These are phyloP conservation scores for Hippocampus abdominalis DNA, from an alignment of 2,113 vertebrate genomes.

Conservation along the genomic window DNA sequence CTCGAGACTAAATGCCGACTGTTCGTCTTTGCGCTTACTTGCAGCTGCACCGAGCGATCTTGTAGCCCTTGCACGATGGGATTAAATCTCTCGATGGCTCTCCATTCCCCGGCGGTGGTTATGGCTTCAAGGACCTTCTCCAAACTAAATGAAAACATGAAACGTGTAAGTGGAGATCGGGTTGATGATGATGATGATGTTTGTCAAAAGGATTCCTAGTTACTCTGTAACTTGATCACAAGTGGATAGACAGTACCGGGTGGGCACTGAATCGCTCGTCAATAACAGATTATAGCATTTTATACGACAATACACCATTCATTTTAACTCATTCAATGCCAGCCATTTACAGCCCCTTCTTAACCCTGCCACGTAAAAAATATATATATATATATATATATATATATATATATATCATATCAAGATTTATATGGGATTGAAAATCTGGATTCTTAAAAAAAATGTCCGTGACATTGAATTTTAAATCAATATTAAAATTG, in stretches of 20 bases:
- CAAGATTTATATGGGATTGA: no score
- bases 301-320: background rate
- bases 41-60: conserved; percentile 86
- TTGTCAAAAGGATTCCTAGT: background rate
- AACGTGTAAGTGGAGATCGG: conserved; percentile 37
- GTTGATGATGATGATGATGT: background rate
- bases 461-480: no score
- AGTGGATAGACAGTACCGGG: background rate
- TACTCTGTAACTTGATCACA: background rate
- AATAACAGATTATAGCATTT: no score
- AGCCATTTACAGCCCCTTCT: no score
- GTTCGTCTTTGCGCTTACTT: conserved; percentile 72
- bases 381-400: no score
- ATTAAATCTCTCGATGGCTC: conserved; percentile 80
- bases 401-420: no score
- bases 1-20: background rate
- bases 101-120: conserved; percentile 85
- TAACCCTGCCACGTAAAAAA: no score
- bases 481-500: background rate
- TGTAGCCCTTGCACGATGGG: conserved; percentile 88
- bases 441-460: no score
- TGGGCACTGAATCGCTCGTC: no score
- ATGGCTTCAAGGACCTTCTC: conserved; percentile 97
- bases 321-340: no score
- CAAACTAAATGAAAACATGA: conserved; percentile 73